phyloP scores from a whole-genome alignment of 2,113 vertebrate genomes.

The Heterochromis multidens region DNA sequence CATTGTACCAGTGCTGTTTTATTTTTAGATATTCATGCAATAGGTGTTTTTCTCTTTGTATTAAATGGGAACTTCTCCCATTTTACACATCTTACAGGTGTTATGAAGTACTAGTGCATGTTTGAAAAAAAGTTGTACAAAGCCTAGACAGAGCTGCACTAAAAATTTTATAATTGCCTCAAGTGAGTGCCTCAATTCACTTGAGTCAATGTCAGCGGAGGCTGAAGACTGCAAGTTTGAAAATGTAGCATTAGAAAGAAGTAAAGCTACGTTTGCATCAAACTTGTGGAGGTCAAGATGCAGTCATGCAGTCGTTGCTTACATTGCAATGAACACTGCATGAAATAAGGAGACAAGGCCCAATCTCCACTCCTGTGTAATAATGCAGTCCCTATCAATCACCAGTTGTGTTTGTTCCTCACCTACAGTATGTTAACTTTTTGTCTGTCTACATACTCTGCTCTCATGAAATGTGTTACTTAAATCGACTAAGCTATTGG shows the following conservation, averaged over 20 bases:
- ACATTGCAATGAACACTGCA: not conserved
- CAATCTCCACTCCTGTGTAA: not conserved
- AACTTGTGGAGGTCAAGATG: not conserved
- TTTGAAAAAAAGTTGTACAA: not conserved
- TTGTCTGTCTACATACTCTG: not conserved
- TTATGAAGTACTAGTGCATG: not conserved
- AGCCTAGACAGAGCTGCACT: not conserved
- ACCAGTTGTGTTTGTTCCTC: not conserved
- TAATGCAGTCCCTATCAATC: not conserved
- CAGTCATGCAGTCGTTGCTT: not conserved
- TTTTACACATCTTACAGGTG: not conserved
- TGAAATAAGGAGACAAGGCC: not conserved
- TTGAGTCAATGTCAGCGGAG: not conserved
- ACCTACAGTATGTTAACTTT: not conserved
- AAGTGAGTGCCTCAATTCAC: not conserved
- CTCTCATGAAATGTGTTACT: not conserved
- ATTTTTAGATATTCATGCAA: not conserved
- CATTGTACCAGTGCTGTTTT: not conserved
- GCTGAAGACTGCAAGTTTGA: not conserved
- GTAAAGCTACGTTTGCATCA: not conserved
- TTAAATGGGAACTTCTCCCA: not conserved
- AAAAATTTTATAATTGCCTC: not conserved
- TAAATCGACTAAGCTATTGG: constrained; percentile 7
- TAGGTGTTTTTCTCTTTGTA: not conserved
- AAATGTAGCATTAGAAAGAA: not conserved